Percentiles rank a stretch among this genome's conserved stretches.
Conservation (phyloP, 2,888 invertebrate species). For the Drosophila gaucha region DNA sequence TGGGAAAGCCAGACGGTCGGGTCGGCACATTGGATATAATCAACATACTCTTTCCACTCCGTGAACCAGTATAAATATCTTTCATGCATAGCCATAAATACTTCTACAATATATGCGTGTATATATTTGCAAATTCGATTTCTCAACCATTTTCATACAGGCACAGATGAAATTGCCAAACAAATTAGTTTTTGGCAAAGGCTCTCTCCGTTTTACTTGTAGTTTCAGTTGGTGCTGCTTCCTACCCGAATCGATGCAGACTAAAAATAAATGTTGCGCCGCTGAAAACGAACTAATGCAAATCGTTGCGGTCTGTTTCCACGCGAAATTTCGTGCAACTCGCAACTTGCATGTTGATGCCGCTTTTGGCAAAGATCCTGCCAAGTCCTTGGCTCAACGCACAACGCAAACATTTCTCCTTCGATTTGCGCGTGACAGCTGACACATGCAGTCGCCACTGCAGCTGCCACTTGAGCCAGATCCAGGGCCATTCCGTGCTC, state of each 20-base stretch:
- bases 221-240: conserved; percentile 15
- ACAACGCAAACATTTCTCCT: conserved; percentile 47
- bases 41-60: too few species aligned
- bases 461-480: conserved; percentile 29
- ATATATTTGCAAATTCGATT: not conserved
- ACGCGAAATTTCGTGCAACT: conserved; percentile 30
- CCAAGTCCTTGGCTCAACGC: conserved; percentile 53
- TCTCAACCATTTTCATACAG: conserved; percentile 10
- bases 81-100: not conserved
- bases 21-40: too few species aligned
- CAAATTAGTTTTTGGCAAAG: conserved; percentile 49
- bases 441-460: conserved; percentile 49
- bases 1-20: too few species aligned
- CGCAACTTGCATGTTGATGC: conserved; percentile 12
- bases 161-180: conserved; percentile 23
- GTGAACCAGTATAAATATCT: not conserved
- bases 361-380: conserved; percentile 62
- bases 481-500: conserved; percentile 52
- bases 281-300: conserved; percentile 55
- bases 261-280: conserved; percentile 31
- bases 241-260: conserved; percentile 24
- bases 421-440: conserved; percentile 60
- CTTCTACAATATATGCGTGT: too few species aligned
- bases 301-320: conserved; percentile 75
- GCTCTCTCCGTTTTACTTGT: conserved; percentile 27